These are phyloP conservation scores for Camptogramma bilineatum DNA, from an alignment of 2,888 invertebrate species.

Conservation along the genomic window DNA sequence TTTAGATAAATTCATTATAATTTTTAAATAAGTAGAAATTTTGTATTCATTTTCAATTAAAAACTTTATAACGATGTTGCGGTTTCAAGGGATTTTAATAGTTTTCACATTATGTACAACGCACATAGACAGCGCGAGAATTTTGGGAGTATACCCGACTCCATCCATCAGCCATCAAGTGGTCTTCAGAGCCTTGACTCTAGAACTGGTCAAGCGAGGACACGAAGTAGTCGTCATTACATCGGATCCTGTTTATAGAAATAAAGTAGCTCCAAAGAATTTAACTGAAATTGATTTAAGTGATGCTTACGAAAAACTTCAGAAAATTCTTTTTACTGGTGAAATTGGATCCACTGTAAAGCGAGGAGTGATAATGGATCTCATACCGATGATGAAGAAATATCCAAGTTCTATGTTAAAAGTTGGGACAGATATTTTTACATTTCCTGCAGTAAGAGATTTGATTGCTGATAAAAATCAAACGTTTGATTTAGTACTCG, in stretches of 20 bases:
- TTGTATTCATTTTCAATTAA: too few species aligned
- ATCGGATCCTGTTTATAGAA: constrained; percentile 53
- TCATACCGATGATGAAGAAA: neutral
- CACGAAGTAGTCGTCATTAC: constrained; percentile 68
- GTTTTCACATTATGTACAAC: neutral
- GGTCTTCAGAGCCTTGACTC: constrained; percentile 56
- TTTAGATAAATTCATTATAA: too few species aligned
- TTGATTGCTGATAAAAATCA: constrained; percentile 47
- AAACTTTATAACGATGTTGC: neutral
- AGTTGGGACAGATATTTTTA: constrained; percentile 28
- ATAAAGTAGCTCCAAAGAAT: constrained; percentile 48
- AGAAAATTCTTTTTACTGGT: neutral
- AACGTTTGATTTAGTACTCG: constrained; percentile 54
- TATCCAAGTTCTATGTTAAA: constrained; percentile 15
- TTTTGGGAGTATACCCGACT: constrained; percentile 59
- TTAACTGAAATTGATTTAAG: constrained; percentile 62
- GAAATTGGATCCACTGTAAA: constrained; percentile 13
- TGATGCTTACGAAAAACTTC: constrained; percentile 36
- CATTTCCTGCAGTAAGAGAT: constrained; percentile 37
- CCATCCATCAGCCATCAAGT: constrained; percentile 70
- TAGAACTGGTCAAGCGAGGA: constrained; percentile 62
- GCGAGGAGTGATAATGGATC: constrained; percentile 40
- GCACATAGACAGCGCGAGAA: constrained; percentile 49
- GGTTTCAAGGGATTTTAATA: neutral
- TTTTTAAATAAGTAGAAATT: too few species aligned